Conservation (phyloP, 2,113 vertebrate genomes). For the Phoenicopterus ruber region DNA sequence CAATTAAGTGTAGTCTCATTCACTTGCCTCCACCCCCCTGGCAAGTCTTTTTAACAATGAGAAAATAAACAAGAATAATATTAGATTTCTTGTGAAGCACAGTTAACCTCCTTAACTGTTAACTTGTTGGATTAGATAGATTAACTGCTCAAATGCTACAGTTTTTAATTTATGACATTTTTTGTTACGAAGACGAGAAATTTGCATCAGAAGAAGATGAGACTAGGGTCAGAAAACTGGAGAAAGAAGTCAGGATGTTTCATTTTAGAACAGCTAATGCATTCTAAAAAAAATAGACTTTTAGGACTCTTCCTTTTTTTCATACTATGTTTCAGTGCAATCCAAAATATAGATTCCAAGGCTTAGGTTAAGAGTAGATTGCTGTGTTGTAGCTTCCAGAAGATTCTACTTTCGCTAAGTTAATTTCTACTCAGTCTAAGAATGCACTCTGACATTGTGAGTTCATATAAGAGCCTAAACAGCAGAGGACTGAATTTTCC, state of each 20-base stretch:
- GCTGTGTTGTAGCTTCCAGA: background rate
- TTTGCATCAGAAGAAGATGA: background rate
- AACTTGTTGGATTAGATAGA: background rate
- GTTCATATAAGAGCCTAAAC: background rate
- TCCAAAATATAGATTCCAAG: background rate
- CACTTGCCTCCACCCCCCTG: rapidly evolving
- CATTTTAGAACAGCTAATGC: background rate
- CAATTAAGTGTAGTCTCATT: background rate
- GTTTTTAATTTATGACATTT: background rate
- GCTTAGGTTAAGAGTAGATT: background rate
- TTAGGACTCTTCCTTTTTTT: background rate
- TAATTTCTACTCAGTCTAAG: background rate
- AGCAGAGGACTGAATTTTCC: background rate
- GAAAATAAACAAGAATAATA: background rate
- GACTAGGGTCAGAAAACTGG: background rate
- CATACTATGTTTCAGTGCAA: background rate
- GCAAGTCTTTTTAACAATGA: background rate
- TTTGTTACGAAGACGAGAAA: background rate
- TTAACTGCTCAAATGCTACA: background rate
- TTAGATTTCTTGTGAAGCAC: background rate
- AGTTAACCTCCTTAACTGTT: background rate
- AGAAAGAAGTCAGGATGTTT: background rate
- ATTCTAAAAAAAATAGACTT: background rate
- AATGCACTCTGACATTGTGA: background rate
- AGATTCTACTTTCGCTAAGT: background rate